These are phyloP conservation scores for Sclerurus mexicanus DNA, from an alignment of 2,113 vertebrate species.

Conservation along the genomic window DNA sequence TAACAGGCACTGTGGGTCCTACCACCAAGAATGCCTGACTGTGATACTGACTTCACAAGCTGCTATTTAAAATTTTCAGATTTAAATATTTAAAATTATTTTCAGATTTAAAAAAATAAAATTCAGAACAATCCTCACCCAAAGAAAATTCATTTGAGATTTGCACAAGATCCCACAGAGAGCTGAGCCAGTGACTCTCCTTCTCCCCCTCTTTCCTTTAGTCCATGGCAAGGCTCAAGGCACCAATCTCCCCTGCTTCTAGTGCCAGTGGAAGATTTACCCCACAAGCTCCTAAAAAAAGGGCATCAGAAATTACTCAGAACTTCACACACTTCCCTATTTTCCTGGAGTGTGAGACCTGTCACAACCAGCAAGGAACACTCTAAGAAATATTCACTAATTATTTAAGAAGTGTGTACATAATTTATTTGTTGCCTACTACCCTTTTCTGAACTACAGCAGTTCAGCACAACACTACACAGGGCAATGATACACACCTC, in stretches of 20 bases:
- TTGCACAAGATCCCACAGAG: not conserved
- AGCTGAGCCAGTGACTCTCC: not conserved
- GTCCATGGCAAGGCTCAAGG: fast-evolving
- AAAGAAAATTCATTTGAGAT: not conserved
- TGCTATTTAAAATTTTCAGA: not conserved
- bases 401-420: not conserved
- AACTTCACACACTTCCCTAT: not conserved
- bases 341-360: not conserved
- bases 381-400: not conserved
- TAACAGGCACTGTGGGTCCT: not conserved
- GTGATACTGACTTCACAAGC: fast-evolving
- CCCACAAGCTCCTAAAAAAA: not conserved
- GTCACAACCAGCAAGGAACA: not conserved
- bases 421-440: slow-evolving; percentile 26
- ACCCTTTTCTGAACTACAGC: not conserved
- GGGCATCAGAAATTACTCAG: not conserved
- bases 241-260: not conserved
- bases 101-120: not conserved
- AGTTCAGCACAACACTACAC: not conserved
- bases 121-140: not conserved
- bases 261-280: not conserved
- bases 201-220: not conserved
- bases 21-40: not conserved
- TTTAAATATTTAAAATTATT: not conserved
- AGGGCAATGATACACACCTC: not conserved